Evolutionary conservation across 2,888 invertebrate genomes (phyloP).

Genomic region (Branchipolynoe longqiensis): DNA sequence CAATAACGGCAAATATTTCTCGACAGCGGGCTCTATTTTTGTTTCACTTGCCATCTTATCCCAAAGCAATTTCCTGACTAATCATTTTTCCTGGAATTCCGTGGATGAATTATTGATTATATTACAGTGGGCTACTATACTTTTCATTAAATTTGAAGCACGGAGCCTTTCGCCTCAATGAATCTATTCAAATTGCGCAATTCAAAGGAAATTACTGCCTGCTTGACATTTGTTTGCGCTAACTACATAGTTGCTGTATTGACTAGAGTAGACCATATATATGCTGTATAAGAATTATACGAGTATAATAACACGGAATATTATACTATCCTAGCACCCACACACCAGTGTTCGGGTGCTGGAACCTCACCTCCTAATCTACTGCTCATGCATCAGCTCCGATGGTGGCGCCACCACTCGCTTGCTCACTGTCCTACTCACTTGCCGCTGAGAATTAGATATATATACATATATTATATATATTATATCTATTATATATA

Average conservation of each 20-base stretch:
- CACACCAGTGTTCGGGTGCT: too few species aligned
- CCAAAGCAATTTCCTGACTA: constrained; percentile 56
- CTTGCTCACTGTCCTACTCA: too few species aligned
- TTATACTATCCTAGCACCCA: too few species aligned
- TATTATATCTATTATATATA: too few species aligned
- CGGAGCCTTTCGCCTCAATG: constrained; percentile 10
- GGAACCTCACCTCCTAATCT: too few species aligned
- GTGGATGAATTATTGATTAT: constrained; percentile 53
- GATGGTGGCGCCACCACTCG: too few species aligned
- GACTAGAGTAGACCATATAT: neutral
- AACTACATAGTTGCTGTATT: constrained; percentile 49
- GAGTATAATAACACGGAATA: too few species aligned
- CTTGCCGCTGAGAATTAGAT: too few species aligned
- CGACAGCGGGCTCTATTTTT: constrained; percentile 20
- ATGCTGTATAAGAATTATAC: constrained; percentile 19
- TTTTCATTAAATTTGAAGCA: constrained; percentile 56
- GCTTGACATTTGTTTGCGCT: constrained; percentile 45
- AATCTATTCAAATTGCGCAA: constrained; percentile 52
- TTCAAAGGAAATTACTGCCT: constrained; percentile 46
- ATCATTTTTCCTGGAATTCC: constrained; percentile 56
- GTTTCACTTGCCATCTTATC: constrained; percentile 55
- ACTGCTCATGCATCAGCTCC: too few species aligned
- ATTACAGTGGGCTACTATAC: constrained; percentile 50
- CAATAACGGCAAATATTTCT: constrained; percentile 51
- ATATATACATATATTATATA: too few species aligned